These are phyloP conservation scores for Aporophyla lueneburgensis DNA, from an alignment of 2,888 invertebrate species.

Conservation along the genomic window DNA sequence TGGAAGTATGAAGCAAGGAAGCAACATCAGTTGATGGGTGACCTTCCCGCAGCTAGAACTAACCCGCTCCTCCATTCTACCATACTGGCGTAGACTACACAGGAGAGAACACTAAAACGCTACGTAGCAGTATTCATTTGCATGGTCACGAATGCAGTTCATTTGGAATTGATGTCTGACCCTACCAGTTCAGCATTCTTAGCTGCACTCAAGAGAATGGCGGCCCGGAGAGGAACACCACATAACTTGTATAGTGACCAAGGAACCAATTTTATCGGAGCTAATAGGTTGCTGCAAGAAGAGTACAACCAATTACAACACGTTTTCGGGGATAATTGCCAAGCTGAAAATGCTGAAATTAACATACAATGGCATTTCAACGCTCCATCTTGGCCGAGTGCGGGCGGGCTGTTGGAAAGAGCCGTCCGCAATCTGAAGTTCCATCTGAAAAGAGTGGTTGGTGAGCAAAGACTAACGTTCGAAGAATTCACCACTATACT, in stretches of 20 bases:
- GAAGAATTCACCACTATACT: no score
- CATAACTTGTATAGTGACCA: background rate
- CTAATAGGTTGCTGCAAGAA: background rate
- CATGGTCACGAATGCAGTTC: background rate
- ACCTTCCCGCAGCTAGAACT: background rate
- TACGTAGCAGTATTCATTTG: background rate
- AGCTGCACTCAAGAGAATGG: background rate
- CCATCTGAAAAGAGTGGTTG: no score
- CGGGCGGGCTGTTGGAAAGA: no score
- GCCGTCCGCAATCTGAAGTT: no score
- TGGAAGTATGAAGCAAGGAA: background rate
- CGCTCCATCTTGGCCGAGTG: no score
- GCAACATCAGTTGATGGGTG: constrained; percentile 7
- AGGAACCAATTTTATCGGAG: constrained; percentile 9
- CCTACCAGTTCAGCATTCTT: background rate
- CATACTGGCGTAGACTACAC: constrained; percentile 1
- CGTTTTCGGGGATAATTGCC: no score
- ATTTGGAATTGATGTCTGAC: background rate
- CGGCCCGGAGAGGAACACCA: background rate
- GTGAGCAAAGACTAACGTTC: no score
- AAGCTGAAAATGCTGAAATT: no score
- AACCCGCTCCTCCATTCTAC: background rate
- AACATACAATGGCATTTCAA: no score
- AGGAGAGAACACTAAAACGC: background rate
- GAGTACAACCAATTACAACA: no score